These are phyloP conservation scores for Maconellicoccus hirsutus DNA, from an alignment of 1,140 invertebrate species.

Conservation along the genomic window DNA sequence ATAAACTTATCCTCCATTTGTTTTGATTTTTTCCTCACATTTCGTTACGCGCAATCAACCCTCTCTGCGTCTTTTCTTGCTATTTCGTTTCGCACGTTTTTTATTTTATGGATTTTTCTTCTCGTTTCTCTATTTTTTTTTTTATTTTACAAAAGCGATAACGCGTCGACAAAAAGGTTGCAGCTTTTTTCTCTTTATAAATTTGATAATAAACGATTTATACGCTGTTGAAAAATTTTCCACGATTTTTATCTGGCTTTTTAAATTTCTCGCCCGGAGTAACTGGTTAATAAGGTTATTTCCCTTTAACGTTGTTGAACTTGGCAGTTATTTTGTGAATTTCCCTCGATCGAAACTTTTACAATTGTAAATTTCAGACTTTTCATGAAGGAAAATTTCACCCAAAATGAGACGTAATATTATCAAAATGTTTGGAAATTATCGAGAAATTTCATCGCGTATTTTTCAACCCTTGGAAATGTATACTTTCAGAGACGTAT, in stretches of 20 bases:
- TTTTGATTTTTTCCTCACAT: constrained; percentile 20
- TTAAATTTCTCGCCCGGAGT: too few species aligned
- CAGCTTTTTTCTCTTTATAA: neutral
- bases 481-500: too few species aligned
- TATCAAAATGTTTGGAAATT: too few species aligned
- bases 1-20: constrained; percentile 21
- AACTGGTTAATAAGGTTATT: too few species aligned
- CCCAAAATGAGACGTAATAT: too few species aligned
- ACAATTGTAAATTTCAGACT: too few species aligned
- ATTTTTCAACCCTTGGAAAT: too few species aligned
- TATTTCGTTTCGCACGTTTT: neutral
- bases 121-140: neutral
- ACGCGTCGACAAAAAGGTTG: neutral
- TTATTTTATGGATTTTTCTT: constrained; percentile 1
- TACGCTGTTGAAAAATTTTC: neutral
- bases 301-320: too few species aligned
- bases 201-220: constrained; percentile 10
- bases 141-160: neutral
- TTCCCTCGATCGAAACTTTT: too few species aligned
- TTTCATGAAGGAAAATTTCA: too few species aligned
- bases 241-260: neutral
- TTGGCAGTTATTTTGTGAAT: too few species aligned
- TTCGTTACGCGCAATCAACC: constrained; percentile 19
- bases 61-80: constrained; percentile 2
- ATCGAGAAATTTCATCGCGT: too few species aligned